Base-by-base conservation (phyloP, 2,797 vertebrate species). In the Paguma larvata region DNA sequence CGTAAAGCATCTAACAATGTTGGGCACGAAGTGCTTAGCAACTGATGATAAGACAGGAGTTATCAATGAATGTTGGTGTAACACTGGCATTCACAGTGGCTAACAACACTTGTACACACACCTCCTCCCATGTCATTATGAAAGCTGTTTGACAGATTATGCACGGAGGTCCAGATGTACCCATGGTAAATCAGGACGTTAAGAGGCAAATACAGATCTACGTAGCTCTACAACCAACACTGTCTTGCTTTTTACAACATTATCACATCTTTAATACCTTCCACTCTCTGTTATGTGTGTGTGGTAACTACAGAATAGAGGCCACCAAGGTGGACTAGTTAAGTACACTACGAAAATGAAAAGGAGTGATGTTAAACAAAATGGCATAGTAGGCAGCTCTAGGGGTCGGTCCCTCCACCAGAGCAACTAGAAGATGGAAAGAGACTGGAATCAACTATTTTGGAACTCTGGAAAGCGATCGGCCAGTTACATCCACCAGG, bases 1-100 rank as follows among this genome's bases (percentile, higher is more conserved):
- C 23, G 46, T 44, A 95, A 80, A 73, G 56, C 9, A 86, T 19
- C 21, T 65, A 79, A 8, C 14, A 75, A 94, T 44, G 23, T 10
- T 2, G 68, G 63, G 51, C 51, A 78, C 5, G 75, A 78, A 72
- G n/a, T 85, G 67, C 38, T 94, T 32, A 94, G 41, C 44, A 86
- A 85, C 2, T 75, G 32, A 84, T 80, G 62, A 94, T 67, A 80
- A 89, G 92, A 86, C n/a, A 73, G 41, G 10, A 92, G 4, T 21
- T 14, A 84, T 48, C 7, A 46, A 56, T 56, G 62, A 92, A 72
- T 23, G 5, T 5, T 85, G 59, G 14, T 38, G 9, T 25, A 68
- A 94, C 19, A 48, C 1, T 83, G 62, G n/a, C 63, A 97, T 85
- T 93, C 86, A 84, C 14, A 89, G 63, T 27, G 44, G 72, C 19